Evolutionary conservation across 2,113 vertebrate species (phyloP).

Genomic region (Callospermophilus lateralis): DNA sequence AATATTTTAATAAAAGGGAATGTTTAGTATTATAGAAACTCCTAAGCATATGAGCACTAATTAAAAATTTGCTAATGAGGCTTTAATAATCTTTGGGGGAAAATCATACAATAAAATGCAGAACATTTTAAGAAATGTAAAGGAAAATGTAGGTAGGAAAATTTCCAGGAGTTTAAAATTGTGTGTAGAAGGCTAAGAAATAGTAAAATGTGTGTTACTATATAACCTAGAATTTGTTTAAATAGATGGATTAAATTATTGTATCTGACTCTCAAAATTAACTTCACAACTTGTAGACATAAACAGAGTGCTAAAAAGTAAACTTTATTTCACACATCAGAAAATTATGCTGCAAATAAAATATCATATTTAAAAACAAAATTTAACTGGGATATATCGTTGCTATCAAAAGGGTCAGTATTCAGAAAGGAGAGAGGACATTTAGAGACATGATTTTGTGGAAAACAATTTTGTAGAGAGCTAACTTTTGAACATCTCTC

Average conservation of each 20-base stretch:
- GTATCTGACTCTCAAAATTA: background rate
- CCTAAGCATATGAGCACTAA: background rate
- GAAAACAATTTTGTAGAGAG: background rate
- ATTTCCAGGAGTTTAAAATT: background rate
- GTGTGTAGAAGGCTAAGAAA: background rate
- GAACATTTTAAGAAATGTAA: background rate
- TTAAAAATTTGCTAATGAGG: conserved; percentile 29
- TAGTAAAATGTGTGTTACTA: background rate
- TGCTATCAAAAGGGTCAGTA: background rate
- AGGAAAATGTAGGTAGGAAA: background rate
- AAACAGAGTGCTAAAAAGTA: background rate
- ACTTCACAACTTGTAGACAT: background rate
- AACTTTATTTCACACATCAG: background rate
- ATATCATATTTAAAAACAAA: background rate
- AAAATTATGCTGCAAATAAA: background rate
- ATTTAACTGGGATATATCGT: background rate
- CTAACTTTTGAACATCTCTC: background rate
- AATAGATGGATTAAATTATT: background rate
- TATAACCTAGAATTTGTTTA: background rate
- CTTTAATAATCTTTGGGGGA: background rate
- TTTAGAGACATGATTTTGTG: background rate
- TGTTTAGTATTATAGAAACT: background rate
- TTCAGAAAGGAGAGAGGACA: background rate
- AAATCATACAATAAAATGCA: background rate
- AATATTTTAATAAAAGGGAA: background rate